These are phyloP conservation scores for Drosophila kurseongensis DNA, from an alignment of 1,140 invertebrate genomes.

Conservation along the genomic window DNA sequence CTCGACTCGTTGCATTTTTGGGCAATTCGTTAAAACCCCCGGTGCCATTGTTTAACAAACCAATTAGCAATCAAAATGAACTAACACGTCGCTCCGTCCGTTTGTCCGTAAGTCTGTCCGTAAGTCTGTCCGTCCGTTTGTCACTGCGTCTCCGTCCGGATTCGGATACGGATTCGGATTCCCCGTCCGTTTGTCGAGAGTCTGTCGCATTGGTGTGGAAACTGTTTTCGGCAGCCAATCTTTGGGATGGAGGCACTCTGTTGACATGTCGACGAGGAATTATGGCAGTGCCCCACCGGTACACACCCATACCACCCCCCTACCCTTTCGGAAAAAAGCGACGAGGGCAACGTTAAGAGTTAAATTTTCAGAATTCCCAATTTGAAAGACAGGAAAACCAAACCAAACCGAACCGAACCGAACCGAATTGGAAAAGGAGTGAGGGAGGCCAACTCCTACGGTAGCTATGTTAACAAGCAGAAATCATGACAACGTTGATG, in stretches of 20 bases:
- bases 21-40: constrained; percentile 81
- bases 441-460: constrained; percentile 42
- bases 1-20: constrained; percentile 69
- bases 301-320: too few relatives aligned
- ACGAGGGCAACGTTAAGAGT: constrained; percentile 66
- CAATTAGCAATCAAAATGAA: constrained; percentile 84
- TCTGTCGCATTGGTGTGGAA: constrained; percentile 35
- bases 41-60: constrained; percentile 83
- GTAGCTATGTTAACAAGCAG: constrained; percentile 81
- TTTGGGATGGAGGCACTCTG: constrained; percentile 62
- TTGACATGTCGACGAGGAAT: constrained; percentile 80
- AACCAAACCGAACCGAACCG: constrained; percentile 28
- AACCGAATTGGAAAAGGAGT: constrained; percentile 20
- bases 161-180: constrained; percentile 12
- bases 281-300: constrained; percentile 53
- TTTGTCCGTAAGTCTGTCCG: constrained; percentile 4
- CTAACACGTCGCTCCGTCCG: constrained; percentile 64
- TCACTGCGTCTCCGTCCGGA: constrained; percentile 7
- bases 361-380: constrained; percentile 83
- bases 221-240: constrained; percentile 46
- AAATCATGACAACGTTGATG: constrained; percentile 81
- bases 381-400: constrained; percentile 75
- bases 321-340: constrained; percentile 29
- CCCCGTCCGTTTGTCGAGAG: constrained; percentile 18
- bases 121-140: constrained; percentile 1